Conservation (phyloP, 2,888 invertebrate species). For the Atethmia centrago region DNA sequence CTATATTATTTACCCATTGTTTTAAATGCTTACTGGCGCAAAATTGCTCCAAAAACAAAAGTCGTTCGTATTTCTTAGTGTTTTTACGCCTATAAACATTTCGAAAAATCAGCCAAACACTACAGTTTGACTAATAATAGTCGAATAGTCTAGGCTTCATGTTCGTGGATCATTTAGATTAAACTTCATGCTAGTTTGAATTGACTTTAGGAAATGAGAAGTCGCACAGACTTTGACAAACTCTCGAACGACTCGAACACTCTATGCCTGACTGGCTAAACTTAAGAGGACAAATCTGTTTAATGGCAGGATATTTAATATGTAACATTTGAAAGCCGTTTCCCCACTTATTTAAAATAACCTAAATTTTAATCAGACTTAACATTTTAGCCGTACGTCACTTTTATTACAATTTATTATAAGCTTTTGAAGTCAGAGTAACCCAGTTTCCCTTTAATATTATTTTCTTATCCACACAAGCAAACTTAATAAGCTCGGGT, state of each 20-base stretch:
- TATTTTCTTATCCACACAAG: constrained; percentile 31
- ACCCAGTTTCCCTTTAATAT: constrained; percentile 20
- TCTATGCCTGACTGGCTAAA: background rate
- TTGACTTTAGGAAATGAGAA: constrained; percentile 32
- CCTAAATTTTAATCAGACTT: background rate
- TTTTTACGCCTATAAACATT: background rate
- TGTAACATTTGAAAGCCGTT: background rate
- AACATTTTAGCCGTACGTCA: background rate
- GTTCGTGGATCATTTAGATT: background rate
- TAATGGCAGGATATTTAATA: background rate
- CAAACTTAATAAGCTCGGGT: constrained; percentile 24
- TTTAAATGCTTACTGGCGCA: background rate
- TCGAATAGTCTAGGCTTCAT: background rate
- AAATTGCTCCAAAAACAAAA: background rate
- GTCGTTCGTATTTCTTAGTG: background rate
- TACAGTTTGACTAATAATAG: background rate
- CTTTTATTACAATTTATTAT: background rate
- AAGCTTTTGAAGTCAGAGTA: background rate
- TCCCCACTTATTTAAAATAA: background rate
- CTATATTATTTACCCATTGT: background rate
- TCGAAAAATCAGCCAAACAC: background rate
- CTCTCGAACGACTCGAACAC: background rate
- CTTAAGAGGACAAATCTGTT: background rate
- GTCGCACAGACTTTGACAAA: background rate
- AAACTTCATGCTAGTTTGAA: constrained; percentile 2